Conservation (phyloP, 92 coral and sea anemone species). For the Epizoanthus scotinus region DNA sequence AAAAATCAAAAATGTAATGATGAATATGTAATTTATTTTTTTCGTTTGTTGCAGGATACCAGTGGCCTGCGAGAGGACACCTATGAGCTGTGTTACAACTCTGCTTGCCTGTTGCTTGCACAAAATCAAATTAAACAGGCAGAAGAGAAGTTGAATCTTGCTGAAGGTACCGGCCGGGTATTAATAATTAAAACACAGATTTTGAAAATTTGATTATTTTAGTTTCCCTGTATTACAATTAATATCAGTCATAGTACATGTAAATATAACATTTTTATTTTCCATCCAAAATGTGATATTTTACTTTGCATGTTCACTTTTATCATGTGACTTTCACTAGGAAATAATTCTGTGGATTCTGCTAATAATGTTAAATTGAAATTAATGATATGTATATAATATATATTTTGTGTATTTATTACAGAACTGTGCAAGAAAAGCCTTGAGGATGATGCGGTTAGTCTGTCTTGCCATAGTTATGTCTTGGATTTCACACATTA, state of each 20-base stretch:
- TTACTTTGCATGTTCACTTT: no score
- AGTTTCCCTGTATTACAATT: no score
- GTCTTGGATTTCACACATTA: not conserved
- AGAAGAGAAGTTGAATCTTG: conserved; percentile 70
- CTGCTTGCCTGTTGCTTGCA: conserved; percentile 91
- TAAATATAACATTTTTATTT: no score
- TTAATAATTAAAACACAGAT: no score
- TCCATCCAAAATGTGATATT: no score
- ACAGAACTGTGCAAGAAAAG: conserved; percentile 85
- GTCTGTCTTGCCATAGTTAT: conserved; percentile 32
- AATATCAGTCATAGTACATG: no score
- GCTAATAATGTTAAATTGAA: no score
- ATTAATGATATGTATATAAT: not conserved
- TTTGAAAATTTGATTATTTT: no score
- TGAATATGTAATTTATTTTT: not conserved
- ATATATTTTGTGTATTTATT: conserved; percentile 1
- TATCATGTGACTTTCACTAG: no score
- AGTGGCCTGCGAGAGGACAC: conserved; percentile 95
- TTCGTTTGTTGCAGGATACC: conserved; percentile 49
- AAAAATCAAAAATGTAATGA: no score
- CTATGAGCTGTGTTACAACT: conserved; percentile 93
- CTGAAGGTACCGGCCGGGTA: conserved; percentile 98
- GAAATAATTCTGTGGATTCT: no score
- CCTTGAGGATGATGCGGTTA: conserved; percentile 93
- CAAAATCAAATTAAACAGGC: conserved; percentile 76